phyloP scores from a whole-genome alignment of 2,797 vertebrate genomes.

The Gymnodraco acuticeps region DNA sequence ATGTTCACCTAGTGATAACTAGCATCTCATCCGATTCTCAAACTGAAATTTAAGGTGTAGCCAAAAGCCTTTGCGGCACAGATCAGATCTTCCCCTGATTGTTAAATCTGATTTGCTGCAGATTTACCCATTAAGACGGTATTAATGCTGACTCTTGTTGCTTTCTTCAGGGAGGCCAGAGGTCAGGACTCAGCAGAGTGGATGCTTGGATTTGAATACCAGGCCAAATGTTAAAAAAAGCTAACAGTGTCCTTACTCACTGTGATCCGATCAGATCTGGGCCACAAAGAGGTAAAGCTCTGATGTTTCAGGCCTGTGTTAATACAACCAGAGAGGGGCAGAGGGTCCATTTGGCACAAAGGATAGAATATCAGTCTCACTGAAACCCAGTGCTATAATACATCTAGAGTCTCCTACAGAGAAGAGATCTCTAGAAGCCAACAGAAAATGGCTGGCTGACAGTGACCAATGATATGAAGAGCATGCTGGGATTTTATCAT shows the following conservation, averaged over 20 bases:
- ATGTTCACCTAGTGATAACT: neutral
- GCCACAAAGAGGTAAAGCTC: constrained; percentile 59
- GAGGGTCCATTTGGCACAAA: constrained; percentile 58
- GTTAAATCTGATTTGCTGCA: constrained; percentile 34
- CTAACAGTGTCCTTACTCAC: neutral
- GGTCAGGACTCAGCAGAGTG: constrained; percentile 26
- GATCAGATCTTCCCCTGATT: constrained; percentile 54
- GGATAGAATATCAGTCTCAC: constrained; percentile 49
- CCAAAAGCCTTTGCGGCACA: constrained; percentile 42
- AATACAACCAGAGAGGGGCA: constrained; percentile 43
- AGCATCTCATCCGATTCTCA: constrained; percentile 26
- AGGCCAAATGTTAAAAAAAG: constrained; percentile 22
- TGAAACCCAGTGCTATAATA: constrained; percentile 57
- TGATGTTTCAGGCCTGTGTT: constrained; percentile 37
- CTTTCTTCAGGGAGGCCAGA: constrained; percentile 35
- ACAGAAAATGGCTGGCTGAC: constrained; percentile 45
- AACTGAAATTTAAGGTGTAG: constrained; percentile 40
- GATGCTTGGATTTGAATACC: constrained; percentile 12
- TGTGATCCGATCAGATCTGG: constrained; percentile 50
- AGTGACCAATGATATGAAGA: constrained; percentile 57
- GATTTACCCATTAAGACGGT: constrained; percentile 38
- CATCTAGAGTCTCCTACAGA: constrained; percentile 19
- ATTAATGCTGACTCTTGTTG: constrained; percentile 7
- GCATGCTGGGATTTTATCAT: constrained; percentile 71
- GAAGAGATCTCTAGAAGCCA: constrained; percentile 42